A percentile compares a stretch with the other conserved stretches of the same genome.
These are phyloP conservation scores for Tetragonula clypearis DNA, from an alignment of 1,140 invertebrate genomes.

Conservation along the genomic window DNA sequence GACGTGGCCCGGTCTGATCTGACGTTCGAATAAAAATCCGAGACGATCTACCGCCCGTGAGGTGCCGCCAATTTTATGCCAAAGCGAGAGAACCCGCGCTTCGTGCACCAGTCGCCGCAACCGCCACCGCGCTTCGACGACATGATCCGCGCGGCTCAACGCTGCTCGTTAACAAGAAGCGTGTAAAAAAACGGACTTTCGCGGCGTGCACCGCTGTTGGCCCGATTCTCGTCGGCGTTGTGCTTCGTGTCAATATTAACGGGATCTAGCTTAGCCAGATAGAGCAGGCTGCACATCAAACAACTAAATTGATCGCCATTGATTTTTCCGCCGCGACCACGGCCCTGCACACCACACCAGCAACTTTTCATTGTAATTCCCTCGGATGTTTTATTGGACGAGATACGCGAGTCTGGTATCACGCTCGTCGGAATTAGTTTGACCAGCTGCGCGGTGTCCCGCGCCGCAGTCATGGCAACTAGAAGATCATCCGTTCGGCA, in stretches of 20 bases:
- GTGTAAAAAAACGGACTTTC: constrained; percentile 59
- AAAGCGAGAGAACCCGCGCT: constrained; percentile 54
- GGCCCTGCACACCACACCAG: too few relatives aligned
- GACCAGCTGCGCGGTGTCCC: constrained; percentile 32
- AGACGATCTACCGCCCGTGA: neutral
- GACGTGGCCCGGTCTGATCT: constrained; percentile 30
- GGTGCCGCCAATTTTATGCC: constrained; percentile 63
- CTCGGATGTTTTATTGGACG: constrained; percentile 53
- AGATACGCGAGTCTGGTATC: constrained; percentile 11
- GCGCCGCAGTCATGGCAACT: constrained; percentile 73
- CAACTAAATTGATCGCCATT: constrained; percentile 64
- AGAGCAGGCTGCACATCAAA: constrained; percentile 23
- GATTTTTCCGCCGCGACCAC: constrained; percentile 55
- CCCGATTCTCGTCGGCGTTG: neutral
- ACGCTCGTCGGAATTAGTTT: constrained; percentile 13
- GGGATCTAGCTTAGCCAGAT: constrained; percentile 21
- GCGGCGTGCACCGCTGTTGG: constrained; percentile 22
- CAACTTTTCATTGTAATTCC: too few relatives aligned
- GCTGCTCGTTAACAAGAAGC: constrained; percentile 70
- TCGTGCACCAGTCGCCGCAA: constrained; percentile 51
- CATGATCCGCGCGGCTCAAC: constrained; percentile 72
- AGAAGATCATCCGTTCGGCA: constrained; percentile 66
- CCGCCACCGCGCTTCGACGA: constrained; percentile 64
- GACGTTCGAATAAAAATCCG: neutral
- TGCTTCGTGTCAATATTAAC: constrained; percentile 24